Evolutionary conservation across 2,797 vertebrate genomes (phyloP), one percentile per base, ranked within the genome.

Genomic region (Catostomus latipinnis): DNA sequence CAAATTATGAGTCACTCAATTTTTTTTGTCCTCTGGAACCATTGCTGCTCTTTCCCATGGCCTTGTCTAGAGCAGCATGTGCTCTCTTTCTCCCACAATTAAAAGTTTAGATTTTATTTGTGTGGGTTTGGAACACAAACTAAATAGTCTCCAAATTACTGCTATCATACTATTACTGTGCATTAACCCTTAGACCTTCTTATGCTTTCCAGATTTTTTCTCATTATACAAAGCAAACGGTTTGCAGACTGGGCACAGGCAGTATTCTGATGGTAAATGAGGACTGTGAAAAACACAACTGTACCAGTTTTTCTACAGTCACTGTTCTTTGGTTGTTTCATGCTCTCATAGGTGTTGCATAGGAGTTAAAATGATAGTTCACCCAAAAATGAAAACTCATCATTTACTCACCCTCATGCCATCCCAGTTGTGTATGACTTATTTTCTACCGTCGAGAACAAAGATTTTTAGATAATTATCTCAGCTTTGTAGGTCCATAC

Each of bases 141-240:
- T 75, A 45, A 57, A 72, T 53, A 70, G 71, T 76, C 62, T 80
- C 50, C 73, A 78, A 81, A 82, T 88, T 76, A 76, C 84, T 85
- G 85, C 66, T 18, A 81, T 83, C 14, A 83, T 83, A 81, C 71
- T 66, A 80, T 83, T 77, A 77, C 78, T 71, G 69, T 53, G 83
- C 48, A 68, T 82, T 89, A 84, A 88, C 86, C 85, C 81, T 34
- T 34, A 34, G 34, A 4, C 34, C 34, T 83, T 79, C 50, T 60
- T 84, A 48, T 87, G 86, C 80, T 58, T 48, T 66, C 81, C 43
- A 60, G 74, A 89, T 89, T 89, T 84, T 90, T 92, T 92, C 88
- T 87, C 90, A 91, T 84, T 79, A 82, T 34, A 34, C 34, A 81
- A 82, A 7, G 54, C 69, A 69, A 65, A 52, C 6, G 22, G 46